phyloP scores from a whole-genome alignment of 2,888 invertebrate genomes.

The Ophonus ardosiacus region DNA sequence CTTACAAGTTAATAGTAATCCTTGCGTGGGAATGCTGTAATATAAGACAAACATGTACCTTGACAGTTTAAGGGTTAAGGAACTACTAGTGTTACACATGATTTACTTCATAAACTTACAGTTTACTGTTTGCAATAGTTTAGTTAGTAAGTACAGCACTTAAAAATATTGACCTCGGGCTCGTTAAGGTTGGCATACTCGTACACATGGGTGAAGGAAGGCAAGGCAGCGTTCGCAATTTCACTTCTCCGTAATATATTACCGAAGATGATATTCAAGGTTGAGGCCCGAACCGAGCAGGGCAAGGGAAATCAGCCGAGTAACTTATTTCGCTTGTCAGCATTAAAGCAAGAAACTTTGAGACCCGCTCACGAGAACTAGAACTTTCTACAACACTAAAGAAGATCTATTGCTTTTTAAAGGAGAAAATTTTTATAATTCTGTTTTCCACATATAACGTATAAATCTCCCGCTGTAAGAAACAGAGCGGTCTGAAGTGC shows the following conservation, averaged over 20 bases:
- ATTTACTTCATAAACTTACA: neutral
- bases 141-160: slow-evolving; percentile 25
- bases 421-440: slow-evolving; percentile 64
- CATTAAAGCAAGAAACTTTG: slow-evolving; percentile 61
- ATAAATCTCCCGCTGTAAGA: slow-evolving; percentile 55
- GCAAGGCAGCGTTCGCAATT: slow-evolving; percentile 30
- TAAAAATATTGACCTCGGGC: slow-evolving; percentile 37
- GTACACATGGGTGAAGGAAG: slow-evolving; percentile 5
- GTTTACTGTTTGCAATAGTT: neutral
- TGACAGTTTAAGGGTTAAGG: neutral
- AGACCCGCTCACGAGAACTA: slow-evolving; percentile 35
- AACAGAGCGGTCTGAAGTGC: slow-evolving; percentile 26
- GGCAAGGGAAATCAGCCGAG: slow-evolving; percentile 8
- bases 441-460: slow-evolving; percentile 62
- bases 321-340: slow-evolving; percentile 63
- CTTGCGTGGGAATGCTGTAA: neutral
- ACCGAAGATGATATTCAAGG: slow-evolving; percentile 61
- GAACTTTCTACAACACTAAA: slow-evolving; percentile 60
- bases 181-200: slow-evolving; percentile 7
- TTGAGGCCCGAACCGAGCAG: slow-evolving; percentile 13
- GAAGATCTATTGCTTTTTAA: slow-evolving; percentile 64
- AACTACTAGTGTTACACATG: neutral
- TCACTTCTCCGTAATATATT: slow-evolving; percentile 57
- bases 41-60: neutral
- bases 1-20: too few species aligned